Evolutionary conservation across 2,113 vertebrate species (phyloP).

Genomic region (Procapra przewalskii): DNA sequence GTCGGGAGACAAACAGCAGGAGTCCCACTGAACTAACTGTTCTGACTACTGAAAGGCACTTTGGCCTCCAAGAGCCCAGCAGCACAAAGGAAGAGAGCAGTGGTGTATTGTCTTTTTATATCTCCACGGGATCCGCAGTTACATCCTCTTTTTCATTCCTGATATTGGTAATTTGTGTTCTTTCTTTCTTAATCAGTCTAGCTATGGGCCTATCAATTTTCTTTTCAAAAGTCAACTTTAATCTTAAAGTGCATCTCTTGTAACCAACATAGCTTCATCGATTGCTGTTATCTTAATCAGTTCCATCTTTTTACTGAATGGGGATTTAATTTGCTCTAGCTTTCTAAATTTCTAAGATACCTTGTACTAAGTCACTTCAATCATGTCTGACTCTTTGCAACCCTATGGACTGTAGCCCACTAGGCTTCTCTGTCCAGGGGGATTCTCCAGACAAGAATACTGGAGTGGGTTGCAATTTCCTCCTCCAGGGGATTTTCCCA

Average conservation of each 20-base stretch:
- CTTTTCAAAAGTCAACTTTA: conserved; percentile 6
- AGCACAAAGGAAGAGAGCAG: not conserved
- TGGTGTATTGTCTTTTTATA: not conserved
- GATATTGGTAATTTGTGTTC: not conserved
- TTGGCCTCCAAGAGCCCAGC: not conserved
- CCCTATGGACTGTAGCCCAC: not conserved
- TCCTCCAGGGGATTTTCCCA: not conserved
- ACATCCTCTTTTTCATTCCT: not conserved
- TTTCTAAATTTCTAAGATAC: not conserved
- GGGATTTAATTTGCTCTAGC: not conserved
- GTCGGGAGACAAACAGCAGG: not conserved
- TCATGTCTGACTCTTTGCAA: not conserved
- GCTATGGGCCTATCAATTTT: not conserved
- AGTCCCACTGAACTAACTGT: not conserved
- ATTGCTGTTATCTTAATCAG: not conserved
- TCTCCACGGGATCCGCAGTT: not conserved
- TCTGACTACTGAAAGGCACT: not conserved
- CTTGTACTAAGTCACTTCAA: not conserved
- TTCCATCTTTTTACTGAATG: not conserved
- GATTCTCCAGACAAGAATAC: not conserved
- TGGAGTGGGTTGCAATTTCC: not conserved
- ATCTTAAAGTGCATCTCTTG: not conserved
- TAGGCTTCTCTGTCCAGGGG: not conserved
- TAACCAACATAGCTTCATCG: not conserved
- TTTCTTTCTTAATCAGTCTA: not conserved